Evolutionary conservation across 2,113 vertebrate species (phyloP).

Genomic region (Sisor rabdophorus): DNA sequence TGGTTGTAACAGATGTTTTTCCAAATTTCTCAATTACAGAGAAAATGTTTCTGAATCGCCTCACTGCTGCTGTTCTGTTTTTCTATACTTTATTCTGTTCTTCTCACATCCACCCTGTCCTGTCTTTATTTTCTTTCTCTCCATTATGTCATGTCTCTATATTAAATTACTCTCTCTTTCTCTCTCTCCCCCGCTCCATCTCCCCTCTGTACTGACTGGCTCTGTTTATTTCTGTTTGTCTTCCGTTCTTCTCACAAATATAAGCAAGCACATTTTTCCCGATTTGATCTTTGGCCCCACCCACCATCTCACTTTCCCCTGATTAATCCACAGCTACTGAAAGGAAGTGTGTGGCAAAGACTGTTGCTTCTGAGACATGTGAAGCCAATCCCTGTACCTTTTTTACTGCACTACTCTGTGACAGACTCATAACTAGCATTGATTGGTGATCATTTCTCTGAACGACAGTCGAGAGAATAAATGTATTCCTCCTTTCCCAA

Average conservation of each 20-base stretch:
- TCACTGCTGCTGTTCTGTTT: slow-evolving; percentile 8
- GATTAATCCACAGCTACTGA: not conserved
- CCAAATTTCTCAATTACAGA: slow-evolving; percentile 25
- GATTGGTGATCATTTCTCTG: not conserved
- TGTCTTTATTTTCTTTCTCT: not conserved
- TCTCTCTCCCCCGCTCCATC: not conserved
- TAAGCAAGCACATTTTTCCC: not conserved
- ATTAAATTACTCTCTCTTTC: not conserved
- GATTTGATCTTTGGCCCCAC: not conserved
- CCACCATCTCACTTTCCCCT: not conserved
- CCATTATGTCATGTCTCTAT: not conserved
- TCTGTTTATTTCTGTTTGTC: slow-evolving; percentile 1
- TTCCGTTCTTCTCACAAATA: not conserved
- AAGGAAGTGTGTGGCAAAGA: not conserved
- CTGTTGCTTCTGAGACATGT: not conserved
- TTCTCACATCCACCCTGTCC: not conserved
- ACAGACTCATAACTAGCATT: not conserved
- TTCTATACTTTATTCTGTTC: slow-evolving; percentile 12
- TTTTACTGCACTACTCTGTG: not conserved
- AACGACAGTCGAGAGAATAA: not conserved
- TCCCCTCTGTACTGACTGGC: not conserved
- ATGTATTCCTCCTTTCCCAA: not conserved
- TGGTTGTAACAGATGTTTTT: slow-evolving; percentile 18
- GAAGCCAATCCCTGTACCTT: not conserved
- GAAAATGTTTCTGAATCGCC: slow-evolving; percentile 23